A percentile compares a stretch with the other conserved stretches of the same genome.
Conservation (phyloP, 2,888 invertebrate species). For the Poecilus cupreus region DNA sequence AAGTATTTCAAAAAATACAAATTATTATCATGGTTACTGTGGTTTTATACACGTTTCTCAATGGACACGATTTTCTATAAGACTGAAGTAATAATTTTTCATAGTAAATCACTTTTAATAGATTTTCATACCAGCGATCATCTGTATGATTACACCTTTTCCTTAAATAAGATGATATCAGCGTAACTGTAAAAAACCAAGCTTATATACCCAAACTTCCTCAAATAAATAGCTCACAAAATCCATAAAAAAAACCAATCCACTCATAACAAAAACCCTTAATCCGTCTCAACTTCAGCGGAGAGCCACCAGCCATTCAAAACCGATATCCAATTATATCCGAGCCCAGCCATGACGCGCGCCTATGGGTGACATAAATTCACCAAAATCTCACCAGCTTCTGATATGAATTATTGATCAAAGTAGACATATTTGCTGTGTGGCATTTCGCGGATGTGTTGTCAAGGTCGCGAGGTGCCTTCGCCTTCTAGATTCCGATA, state of each 20-base stretch:
- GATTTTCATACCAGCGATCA: too few species aligned
- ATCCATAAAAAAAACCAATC: not conserved
- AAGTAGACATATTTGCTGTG: not conserved
- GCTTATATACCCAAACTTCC: not conserved
- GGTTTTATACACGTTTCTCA: too few species aligned
- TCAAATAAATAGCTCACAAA: not conserved
- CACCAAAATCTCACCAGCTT: conserved; percentile 4
- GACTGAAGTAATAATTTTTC: too few species aligned
- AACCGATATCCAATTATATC: conserved; percentile 27
- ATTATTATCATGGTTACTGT: too few species aligned
- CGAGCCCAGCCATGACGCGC: not conserved
- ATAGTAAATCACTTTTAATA: too few species aligned
- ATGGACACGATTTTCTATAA: too few species aligned
- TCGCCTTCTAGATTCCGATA: not conserved
- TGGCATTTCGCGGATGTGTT: conserved; percentile 14
- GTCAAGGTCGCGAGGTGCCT: not conserved
- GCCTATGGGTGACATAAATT: conserved; percentile 23
- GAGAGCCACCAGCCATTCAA: not conserved
- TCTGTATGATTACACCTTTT: too few species aligned
- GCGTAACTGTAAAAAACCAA: too few species aligned
- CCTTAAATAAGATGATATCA: too few species aligned
- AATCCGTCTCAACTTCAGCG: not conserved
- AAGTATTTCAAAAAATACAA: too few species aligned
- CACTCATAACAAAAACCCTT: not conserved
- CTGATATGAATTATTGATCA: conserved; percentile 45